Percentiles rank a stretch among this genome's conserved stretches.
Evolutionary conservation across 2,797 vertebrate genomes (phyloP).

Genomic region (Anguilla marmorata): DNA sequence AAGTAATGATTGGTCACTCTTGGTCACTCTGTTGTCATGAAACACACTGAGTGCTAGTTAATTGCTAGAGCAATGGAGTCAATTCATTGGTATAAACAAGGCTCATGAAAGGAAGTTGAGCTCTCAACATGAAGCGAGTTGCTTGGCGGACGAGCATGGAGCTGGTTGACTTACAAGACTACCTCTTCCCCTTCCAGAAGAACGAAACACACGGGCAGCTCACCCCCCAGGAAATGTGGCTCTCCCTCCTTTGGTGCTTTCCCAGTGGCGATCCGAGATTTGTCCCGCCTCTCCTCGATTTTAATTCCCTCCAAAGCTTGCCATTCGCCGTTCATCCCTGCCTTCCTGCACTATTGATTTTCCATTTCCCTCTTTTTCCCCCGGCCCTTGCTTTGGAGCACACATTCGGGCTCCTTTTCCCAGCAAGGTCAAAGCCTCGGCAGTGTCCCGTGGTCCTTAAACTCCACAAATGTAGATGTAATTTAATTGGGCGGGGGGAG

Average conservation of each 20-base stretch:
- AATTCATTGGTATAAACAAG: conserved; percentile 30
- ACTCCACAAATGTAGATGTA: conserved; percentile 76
- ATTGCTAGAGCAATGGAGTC: not conserved
- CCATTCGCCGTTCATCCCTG: conserved; percentile 70
- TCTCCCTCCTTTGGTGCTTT: conserved; percentile 45
- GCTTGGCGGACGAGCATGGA: conserved; percentile 30
- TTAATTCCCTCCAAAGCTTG: conserved; percentile 59
- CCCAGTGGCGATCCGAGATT: conserved; percentile 50
- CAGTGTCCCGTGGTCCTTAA: conserved; percentile 67
- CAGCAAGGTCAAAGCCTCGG: conserved; percentile 71
- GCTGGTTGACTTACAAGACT: conserved; percentile 33
- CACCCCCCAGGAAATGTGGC: conserved; percentile 46
- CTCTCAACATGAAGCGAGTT: conserved; percentile 18
- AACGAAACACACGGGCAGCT: conserved; percentile 35
- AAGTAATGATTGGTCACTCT: conserved; percentile 33
- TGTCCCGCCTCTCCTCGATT: conserved; percentile 39
- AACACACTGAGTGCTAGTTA: conserved; percentile 36
- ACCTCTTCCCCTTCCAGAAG: conserved; percentile 38
- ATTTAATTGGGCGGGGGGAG: conserved; percentile 69
- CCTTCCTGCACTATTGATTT: conserved; percentile 69
- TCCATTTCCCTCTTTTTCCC: conserved; percentile 60
- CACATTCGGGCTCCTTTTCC: conserved; percentile 52
- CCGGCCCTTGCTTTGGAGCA: conserved; percentile 40
- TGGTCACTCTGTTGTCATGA: conserved; percentile 36
- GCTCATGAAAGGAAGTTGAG: conserved; percentile 31